These are phyloP conservation scores for Zygothrica quintamaculata DNA, from an alignment of 2,888 invertebrate species.

Conservation along the genomic window DNA sequence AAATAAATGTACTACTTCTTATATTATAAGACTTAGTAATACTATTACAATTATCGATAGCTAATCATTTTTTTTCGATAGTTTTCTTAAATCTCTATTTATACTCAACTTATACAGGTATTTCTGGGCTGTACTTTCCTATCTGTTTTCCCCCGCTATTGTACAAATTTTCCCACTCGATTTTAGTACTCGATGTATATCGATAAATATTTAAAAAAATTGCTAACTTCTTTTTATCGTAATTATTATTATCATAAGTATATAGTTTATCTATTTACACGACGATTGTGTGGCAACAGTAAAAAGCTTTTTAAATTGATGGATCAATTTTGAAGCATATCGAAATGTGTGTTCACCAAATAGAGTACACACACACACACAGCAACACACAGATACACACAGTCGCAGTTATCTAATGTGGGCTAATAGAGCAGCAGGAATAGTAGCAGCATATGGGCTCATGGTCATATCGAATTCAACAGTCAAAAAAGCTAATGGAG, in stretches of 20 bases:
- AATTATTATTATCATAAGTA: slow-evolving; percentile 10
- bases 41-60: too few species aligned
- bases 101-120: too few species aligned
- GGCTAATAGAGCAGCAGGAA: background rate
- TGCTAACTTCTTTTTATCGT: slow-evolving; percentile 2
- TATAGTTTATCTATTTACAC: slow-evolving; percentile 23
- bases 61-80: too few species aligned
- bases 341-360: slow-evolving; percentile 29
- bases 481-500: slow-evolving; percentile 11
- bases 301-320: slow-evolving; percentile 68
- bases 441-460: slow-evolving; percentile 59
- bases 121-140: too few species aligned
- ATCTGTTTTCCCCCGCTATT: too few species aligned
- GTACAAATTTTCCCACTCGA: too few species aligned
- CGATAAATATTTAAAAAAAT: background rate
- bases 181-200: too few species aligned
- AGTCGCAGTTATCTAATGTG: slow-evolving; percentile 52
- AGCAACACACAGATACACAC: background rate
- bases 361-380: slow-evolving; percentile 16
- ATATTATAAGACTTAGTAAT: too few species aligned
- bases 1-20: too few species aligned
- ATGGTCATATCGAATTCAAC: slow-evolving; percentile 49
- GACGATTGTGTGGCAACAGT: slow-evolving; percentile 37
- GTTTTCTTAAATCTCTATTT: too few species aligned
- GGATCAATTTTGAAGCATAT: slow-evolving; percentile 48